phyloP scores from a whole-genome alignment of 2,888 invertebrate genomes.

The Meandrusa payeni region DNA sequence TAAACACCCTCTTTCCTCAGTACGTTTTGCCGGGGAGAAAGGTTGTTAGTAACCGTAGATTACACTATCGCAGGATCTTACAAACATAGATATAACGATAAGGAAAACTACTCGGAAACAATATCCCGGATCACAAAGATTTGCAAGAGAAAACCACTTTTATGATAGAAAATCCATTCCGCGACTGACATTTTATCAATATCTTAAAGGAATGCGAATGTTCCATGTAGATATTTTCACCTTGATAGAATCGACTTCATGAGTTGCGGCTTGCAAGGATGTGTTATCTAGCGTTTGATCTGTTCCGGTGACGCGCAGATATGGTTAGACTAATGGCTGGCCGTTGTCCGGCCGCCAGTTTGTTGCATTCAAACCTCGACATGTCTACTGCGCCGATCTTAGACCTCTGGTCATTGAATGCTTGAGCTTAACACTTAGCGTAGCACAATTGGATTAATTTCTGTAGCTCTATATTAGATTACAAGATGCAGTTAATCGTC shows the following conservation, averaged over 20 bases:
- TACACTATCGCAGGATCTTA: too few relatives aligned
- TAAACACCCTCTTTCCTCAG: too few relatives aligned
- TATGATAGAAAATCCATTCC: too few relatives aligned
- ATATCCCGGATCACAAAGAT: too few relatives aligned
- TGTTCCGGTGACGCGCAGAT: slow-evolving; percentile 46
- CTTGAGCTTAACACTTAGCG: background rate
- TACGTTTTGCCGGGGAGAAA: too few relatives aligned
- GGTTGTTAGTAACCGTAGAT: too few relatives aligned
- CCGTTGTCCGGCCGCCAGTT: slow-evolving; percentile 44
- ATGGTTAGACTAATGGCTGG: slow-evolving; percentile 60
- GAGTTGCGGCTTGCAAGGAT: slow-evolving; percentile 28
- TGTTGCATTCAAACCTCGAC: slow-evolving; percentile 56
- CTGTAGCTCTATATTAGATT: too few relatives aligned
- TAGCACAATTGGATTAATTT: background rate
- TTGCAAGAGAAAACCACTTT: too few relatives aligned
- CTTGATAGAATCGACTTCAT: slow-evolving; percentile 24
- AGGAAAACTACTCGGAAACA: too few relatives aligned
- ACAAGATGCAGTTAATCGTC: too few relatives aligned
- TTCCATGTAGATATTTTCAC: slow-evolving; percentile 28
- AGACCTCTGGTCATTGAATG: slow-evolving; percentile 29
- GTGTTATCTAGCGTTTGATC: slow-evolving; percentile 39
- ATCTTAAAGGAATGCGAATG: slow-evolving; percentile 14
- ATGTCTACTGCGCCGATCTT: slow-evolving; percentile 41
- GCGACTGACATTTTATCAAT: slow-evolving; percentile 16
- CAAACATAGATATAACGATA: too few relatives aligned